Percentiles rank a stretch among this genome's conserved stretches.
Conservation (phyloP, 1,140 invertebrate species). For the Drosophila ogumai region DNA sequence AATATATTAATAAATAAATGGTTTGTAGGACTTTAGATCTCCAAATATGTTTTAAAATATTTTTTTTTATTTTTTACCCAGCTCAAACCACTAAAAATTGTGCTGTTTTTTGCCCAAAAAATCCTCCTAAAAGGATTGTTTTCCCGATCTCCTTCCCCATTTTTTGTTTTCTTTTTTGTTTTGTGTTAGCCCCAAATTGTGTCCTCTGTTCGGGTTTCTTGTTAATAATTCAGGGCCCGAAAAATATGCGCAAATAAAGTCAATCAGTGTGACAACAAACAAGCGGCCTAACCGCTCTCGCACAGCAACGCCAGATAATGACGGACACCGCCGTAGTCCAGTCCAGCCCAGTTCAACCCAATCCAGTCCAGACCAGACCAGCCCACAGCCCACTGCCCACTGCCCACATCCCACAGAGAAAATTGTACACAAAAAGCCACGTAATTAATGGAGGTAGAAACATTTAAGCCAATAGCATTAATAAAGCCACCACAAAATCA, state of each 20-base stretch:
- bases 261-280: conserved; percentile 78
- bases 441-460: conserved; percentile 84
- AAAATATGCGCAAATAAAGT: conserved; percentile 81
- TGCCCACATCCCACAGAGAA: conserved; percentile 48
- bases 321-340: conserved; percentile 27
- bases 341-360: neutral
- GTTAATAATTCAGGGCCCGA: conserved; percentile 72
- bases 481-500: conserved; percentile 85
- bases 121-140: neutral
- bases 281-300: conserved; percentile 52
- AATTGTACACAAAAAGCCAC: conserved; percentile 81
- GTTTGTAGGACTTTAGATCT: too few species aligned
- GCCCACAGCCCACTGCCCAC: conserved; percentile 24
- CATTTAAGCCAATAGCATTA: conserved; percentile 85
- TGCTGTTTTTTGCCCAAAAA: neutral
- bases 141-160: neutral
- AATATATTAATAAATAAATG: too few species aligned
- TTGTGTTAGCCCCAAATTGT: conserved; percentile 1
- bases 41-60: too few species aligned
- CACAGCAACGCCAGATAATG: conserved; percentile 27
- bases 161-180: neutral
- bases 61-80: too few species aligned
- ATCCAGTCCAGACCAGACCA: neutral
- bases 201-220: conserved; percentile 27
- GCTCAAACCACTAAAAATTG: neutral